Evolutionary conservation across 2,797 vertebrate genomes (phyloP).

Genomic region (Thamnophis elegans): DNA sequence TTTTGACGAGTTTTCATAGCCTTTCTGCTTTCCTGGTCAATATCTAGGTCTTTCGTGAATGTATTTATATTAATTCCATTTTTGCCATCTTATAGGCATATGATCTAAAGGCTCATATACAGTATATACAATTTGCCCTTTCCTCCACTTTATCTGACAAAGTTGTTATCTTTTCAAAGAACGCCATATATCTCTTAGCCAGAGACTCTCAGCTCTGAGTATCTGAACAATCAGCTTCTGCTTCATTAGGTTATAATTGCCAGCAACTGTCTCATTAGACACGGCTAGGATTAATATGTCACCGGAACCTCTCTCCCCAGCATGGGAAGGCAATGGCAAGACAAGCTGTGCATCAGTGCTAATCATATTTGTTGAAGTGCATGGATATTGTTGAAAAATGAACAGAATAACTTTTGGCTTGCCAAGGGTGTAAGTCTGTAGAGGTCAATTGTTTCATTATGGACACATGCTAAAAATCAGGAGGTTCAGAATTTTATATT

Average conservation of each 20-base stretch:
- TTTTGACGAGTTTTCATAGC: conserved; percentile 12
- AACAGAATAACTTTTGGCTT: neutral
- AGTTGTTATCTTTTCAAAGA: neutral
- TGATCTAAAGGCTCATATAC: neutral
- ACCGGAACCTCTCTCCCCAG: conserved; percentile 51
- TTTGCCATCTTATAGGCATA: conserved; percentile 7
- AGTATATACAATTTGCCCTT: conserved; percentile 4
- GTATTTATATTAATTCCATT: neutral
- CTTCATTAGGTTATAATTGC: conserved; percentile 63
- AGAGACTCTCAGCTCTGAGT: conserved; percentile 31
- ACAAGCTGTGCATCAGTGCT: neutral
- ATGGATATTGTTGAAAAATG: conserved; percentile 17
- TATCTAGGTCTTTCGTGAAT: neutral
- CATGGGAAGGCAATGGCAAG: conserved; percentile 8
- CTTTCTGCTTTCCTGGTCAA: neutral
- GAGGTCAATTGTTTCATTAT: neutral
- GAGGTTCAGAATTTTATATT: neutral
- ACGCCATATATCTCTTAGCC: conserved; percentile 24
- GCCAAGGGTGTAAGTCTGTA: neutral
- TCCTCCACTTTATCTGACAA: conserved; percentile 15
- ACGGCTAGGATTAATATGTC: conserved; percentile 51
- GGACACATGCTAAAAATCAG: neutral
- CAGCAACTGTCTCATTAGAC: conserved; percentile 56
- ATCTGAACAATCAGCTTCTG: conserved; percentile 46
- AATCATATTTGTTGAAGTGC: conserved; percentile 29